These are phyloP conservation scores for Cecidostiba fungosa DNA, from an alignment of 2,888 invertebrate genomes.

Conservation along the genomic window DNA sequence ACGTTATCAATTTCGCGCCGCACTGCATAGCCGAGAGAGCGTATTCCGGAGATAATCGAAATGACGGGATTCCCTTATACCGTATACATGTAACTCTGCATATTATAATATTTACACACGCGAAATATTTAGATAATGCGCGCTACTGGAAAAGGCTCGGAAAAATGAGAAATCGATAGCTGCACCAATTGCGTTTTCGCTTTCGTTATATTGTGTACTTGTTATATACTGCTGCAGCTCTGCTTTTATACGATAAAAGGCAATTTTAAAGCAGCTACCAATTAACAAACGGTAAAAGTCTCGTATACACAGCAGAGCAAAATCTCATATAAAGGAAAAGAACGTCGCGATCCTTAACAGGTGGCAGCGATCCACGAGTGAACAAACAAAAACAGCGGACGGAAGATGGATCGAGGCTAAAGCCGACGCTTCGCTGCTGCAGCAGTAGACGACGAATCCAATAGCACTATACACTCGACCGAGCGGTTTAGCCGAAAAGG, in stretches of 20 bases:
- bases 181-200: background rate
- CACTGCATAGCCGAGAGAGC: background rate
- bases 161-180: slow-evolving; percentile 22
- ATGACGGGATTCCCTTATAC: slow-evolving; percentile 9
- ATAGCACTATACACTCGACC: slow-evolving; percentile 32
- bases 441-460: slow-evolving; percentile 49
- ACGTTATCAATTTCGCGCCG: slow-evolving; percentile 64
- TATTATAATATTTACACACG: slow-evolving; percentile 48
- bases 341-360: slow-evolving; percentile 57
- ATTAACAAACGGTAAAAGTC: background rate
- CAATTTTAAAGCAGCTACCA: background rate
- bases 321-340: slow-evolving; percentile 25
- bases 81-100: background rate
- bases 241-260: no score
- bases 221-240: no score
- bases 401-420: slow-evolving; percentile 53
- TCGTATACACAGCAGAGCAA: background rate
- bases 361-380: slow-evolving; percentile 54
- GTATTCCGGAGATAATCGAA: slow-evolving; percentile 49
- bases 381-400: slow-evolving; percentile 58
- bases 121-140: slow-evolving; percentile 49
- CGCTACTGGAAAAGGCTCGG: no score
- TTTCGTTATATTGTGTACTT: no score
- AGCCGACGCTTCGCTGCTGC: slow-evolving; percentile 16
- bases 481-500: background rate